These are phyloP conservation scores for Agrotis puta DNA, from an alignment of 2,888 invertebrate genomes.

Conservation along the genomic window DNA sequence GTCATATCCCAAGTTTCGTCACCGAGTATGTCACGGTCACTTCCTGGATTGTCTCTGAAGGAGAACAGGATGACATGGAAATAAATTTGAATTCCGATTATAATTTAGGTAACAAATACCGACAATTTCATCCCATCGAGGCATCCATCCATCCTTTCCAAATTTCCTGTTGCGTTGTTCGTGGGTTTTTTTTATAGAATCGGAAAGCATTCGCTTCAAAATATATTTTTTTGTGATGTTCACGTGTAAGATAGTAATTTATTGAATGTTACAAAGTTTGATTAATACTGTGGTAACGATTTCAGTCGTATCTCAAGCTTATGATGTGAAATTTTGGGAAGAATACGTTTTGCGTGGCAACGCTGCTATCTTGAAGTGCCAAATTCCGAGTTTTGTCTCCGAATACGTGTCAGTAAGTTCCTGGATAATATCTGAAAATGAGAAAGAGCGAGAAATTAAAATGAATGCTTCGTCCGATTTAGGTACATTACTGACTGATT, in stretches of 20 bases:
- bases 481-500: constrained; percentile 74
- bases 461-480: constrained; percentile 79
- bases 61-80: constrained; percentile 89
- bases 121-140: constrained; percentile 35
- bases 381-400: constrained; percentile 97
- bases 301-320: constrained; percentile 97
- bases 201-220: not conserved
- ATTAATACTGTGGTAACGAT: constrained; percentile 70
- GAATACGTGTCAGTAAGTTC: constrained; percentile 96
- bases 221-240: not conserved
- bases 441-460: constrained; percentile 85
- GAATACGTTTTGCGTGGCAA: constrained; percentile 97
- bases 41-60: constrained; percentile 95
- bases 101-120: constrained; percentile 81
- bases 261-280: constrained; percentile 2
- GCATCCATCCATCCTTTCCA: constrained; percentile 48
- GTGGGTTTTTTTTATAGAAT: not conserved
- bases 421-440: constrained; percentile 95
- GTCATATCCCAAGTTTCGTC: constrained; percentile 98
- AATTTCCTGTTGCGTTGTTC: constrained; percentile 37
- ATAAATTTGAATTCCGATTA: constrained; percentile 86
- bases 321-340: constrained; percentile 97
- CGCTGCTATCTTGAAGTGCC: constrained; percentile 97
- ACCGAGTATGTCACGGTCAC: constrained; percentile 96
- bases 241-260: not conserved